Conservation (phyloP, 2,797 vertebrate genomes). For the Sylvilagus floridanus region DNA sequence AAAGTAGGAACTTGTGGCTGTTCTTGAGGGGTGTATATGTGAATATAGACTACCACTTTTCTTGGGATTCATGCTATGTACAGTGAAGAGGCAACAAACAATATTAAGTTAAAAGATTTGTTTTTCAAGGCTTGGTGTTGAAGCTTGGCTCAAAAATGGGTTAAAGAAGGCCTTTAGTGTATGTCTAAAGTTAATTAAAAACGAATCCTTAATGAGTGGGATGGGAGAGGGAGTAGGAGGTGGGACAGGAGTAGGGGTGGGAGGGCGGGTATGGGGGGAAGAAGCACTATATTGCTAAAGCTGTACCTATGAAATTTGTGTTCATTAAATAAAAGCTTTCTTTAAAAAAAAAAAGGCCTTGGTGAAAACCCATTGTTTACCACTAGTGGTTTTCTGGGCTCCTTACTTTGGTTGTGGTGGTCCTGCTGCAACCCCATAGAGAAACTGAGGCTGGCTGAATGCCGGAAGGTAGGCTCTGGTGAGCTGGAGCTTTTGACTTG, state of each 20-base stretch:
- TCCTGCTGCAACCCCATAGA: not conserved
- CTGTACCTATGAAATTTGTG: too few species aligned
- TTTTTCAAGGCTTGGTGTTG: conserved; percentile 80
- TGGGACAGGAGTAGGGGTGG: too few species aligned
- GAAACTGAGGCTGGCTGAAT: conserved; percentile 48
- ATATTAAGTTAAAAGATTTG: conserved; percentile 58
- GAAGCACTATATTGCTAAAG: too few species aligned
- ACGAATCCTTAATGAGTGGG: too few species aligned
- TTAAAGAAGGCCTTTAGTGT: not conserved
- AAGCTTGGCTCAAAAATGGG: conserved; percentile 80
- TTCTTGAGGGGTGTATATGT: not conserved
- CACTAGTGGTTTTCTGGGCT: conserved; percentile 55
- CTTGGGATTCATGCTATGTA: conserved; percentile 73
- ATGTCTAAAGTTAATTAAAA: too few species aligned
- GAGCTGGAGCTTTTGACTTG: conserved; percentile 1
- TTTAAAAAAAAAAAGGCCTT: not conserved
- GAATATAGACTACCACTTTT: conserved; percentile 51
- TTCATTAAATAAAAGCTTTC: too few species aligned
- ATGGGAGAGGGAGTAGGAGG: too few species aligned
- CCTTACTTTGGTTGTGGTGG: conserved; percentile 21
- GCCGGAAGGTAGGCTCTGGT: not conserved
- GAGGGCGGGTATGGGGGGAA: too few species aligned
- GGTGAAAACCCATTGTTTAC: conserved; percentile 42
- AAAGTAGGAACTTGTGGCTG: conserved; percentile 71
- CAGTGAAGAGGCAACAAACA: conserved; percentile 43